Conservation (phyloP, 1,140 invertebrate species). For the Papilio polyxenes region DNA sequence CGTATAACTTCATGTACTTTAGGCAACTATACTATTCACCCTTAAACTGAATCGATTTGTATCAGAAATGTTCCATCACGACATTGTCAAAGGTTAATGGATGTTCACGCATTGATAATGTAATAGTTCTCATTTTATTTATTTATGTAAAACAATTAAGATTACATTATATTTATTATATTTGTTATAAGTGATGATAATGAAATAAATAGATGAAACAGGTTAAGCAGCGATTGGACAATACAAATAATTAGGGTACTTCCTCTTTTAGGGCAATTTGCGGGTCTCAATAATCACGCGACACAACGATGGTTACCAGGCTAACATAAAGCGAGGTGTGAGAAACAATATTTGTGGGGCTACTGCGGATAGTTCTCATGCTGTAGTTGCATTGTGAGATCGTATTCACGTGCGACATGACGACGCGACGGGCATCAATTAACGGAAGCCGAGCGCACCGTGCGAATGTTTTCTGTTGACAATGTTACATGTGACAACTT, state of each 20-base stretch:
- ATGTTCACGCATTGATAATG: slow-evolving; percentile 18
- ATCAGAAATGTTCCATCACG: slow-evolving; percentile 24
- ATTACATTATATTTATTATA: background rate
- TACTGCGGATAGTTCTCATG: slow-evolving; percentile 44
- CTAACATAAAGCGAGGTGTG: background rate
- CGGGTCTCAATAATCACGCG: background rate
- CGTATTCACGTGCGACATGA: slow-evolving; percentile 2
- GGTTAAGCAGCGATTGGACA: no score
- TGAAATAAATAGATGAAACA: background rate
- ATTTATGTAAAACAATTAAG: slow-evolving; percentile 22
- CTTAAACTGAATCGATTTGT: slow-evolving; percentile 8
- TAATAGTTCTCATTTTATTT: slow-evolving; percentile 11
- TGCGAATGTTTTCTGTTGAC: slow-evolving; percentile 46
- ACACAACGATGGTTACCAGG: background rate
- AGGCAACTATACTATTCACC: background rate
- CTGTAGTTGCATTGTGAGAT: slow-evolving; percentile 10
- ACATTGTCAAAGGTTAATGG: slow-evolving; percentile 22
- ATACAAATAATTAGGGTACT: no score
- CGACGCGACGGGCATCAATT: slow-evolving; percentile 5
- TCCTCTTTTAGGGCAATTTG: background rate
- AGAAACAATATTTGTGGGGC: background rate
- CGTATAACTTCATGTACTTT: background rate
- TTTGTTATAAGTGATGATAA: background rate
- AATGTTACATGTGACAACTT: slow-evolving; percentile 1
- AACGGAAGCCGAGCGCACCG: slow-evolving; percentile 37